Base-by-base conservation (phyloP, 2,888 invertebrate species). In the Eupelmus urozonus region DNA sequence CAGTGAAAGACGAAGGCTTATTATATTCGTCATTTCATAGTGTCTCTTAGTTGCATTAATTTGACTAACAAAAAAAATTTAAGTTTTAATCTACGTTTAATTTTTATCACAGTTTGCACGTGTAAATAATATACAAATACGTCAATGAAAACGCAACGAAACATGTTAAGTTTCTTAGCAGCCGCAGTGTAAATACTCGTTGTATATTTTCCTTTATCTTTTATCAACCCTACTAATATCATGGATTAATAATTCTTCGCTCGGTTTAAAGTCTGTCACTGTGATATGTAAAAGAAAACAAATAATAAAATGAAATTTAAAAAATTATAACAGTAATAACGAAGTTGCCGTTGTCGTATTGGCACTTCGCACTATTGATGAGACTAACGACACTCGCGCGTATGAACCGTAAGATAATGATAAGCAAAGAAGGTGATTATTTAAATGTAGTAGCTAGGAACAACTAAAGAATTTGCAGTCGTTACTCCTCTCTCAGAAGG, bases 391-490 rank as follows among this genome's bases (percentile, higher is more conserved):
- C 16, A 65, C 45, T 65, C 23, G 79, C 78, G 81, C 81, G 79
- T 71, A 79, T 75, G 60, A 76, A 78, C 45, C 70, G 59, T 63
- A 75, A 76, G 71, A 80, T 72, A 69, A 81, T 67, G 79, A 79
- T 81, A 80, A 79, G 67, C 71, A 34, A 63, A 80, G 74, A 76
- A 82, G 76, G 72, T 82, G 72, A 79, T 80, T 84, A 80, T 81
- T 79, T 83, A 82, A 81, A 80, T 82, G 82, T 83, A 81, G 65
- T 85, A 84, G 82, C 40, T 83, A 85, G 82, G 80, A 75, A 76
- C 82, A 71, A 71, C 27, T 65, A 65, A 76, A 34, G 20, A 76
- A 83, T 83, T 83, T 51, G 27, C 76, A 82, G 78, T 82, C 81
- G 63, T 82, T 83, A 82, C 67, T 69, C 65, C 34, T 2, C 51